Percentiles rank a stretch among this genome's conserved stretches.
phyloP scores from a whole-genome alignment of 2,888 invertebrate genomes.

The Cremastinae sp. region DNA sequence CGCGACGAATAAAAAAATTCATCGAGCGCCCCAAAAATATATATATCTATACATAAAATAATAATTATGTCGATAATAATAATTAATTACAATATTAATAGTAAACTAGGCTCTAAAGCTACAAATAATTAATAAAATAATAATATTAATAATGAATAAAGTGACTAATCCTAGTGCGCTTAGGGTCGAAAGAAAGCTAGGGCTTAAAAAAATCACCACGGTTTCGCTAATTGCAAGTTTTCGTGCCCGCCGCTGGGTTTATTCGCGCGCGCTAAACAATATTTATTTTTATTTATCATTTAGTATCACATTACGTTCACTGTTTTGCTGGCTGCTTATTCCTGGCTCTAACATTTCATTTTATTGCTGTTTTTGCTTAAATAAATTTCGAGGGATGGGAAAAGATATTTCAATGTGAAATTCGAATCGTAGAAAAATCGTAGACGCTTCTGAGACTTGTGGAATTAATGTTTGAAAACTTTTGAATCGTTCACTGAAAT shows the following conservation, averaged over 20 bases:
- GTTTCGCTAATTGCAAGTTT: conserved; percentile 62
- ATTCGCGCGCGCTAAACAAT: conserved; percentile 75
- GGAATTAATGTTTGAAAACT: conserved; percentile 4
- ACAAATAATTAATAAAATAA: background rate
- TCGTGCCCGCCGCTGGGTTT: conserved; percentile 68
- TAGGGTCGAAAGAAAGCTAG: conserved; percentile 57
- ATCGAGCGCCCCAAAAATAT: conserved; percentile 23
- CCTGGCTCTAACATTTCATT: conserved; percentile 70
- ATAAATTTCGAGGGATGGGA: too few relatives aligned
- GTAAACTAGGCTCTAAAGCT: background rate
- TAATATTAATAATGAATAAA: conserved; percentile 24
- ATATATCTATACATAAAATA: conserved; percentile 44
- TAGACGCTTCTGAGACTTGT: background rate
- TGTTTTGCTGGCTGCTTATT: conserved; percentile 77
- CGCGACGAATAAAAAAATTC: conserved; percentile 26
- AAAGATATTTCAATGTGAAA: too few relatives aligned
- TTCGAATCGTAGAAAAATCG: too few relatives aligned
- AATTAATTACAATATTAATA: background rate
- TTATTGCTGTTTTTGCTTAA: background rate
- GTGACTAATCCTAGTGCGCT: conserved; percentile 51
- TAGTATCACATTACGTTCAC: conserved; percentile 80
- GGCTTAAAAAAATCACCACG: conserved; percentile 59
- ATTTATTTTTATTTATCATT: conserved; percentile 79
- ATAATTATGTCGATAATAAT: conserved; percentile 35
- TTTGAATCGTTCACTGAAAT: too few relatives aligned